Conservation (phyloP, 2,113 vertebrate species). For the Hyaena hyaena region DNA sequence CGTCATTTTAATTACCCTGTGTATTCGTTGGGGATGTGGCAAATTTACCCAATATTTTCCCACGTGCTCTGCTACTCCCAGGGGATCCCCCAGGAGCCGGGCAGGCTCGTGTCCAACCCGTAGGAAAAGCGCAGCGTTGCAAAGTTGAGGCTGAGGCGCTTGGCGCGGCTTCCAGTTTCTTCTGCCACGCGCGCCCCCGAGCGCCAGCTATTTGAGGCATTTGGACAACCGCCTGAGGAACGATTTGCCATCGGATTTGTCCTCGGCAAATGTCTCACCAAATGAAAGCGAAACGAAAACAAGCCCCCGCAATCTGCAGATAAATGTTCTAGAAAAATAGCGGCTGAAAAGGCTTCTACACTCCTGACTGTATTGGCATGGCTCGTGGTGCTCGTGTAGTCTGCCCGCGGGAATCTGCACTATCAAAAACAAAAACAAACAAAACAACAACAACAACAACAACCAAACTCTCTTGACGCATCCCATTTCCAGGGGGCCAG, state of each 20-base stretch:
- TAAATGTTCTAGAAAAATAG: background rate
- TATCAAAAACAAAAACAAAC: background rate
- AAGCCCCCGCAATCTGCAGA: background rate
- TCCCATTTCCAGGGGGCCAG: background rate
- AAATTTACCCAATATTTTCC: conserved; percentile 61
- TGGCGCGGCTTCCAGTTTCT: background rate
- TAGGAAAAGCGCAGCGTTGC: background rate
- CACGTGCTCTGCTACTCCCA: conserved; percentile 3
- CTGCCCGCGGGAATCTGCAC: background rate
- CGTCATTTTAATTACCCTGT: conserved; percentile 75
- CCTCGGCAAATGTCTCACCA: conserved; percentile 6
- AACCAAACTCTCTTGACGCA: background rate
- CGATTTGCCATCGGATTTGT: background rate
- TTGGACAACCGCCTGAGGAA: background rate
- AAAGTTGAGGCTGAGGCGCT: background rate
- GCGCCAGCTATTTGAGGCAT: background rate
- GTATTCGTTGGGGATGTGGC: conserved; percentile 51
- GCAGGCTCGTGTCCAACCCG: background rate
- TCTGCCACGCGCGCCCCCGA: background rate
- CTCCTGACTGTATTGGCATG: background rate
- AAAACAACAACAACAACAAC: no score
- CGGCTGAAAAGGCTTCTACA: background rate
- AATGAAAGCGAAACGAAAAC: background rate
- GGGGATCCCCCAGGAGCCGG: background rate
- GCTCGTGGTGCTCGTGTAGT: background rate